These are phyloP conservation scores for Oryzias celebensis DNA, from an alignment of 2,113 vertebrate species.

Conservation along the genomic window DNA sequence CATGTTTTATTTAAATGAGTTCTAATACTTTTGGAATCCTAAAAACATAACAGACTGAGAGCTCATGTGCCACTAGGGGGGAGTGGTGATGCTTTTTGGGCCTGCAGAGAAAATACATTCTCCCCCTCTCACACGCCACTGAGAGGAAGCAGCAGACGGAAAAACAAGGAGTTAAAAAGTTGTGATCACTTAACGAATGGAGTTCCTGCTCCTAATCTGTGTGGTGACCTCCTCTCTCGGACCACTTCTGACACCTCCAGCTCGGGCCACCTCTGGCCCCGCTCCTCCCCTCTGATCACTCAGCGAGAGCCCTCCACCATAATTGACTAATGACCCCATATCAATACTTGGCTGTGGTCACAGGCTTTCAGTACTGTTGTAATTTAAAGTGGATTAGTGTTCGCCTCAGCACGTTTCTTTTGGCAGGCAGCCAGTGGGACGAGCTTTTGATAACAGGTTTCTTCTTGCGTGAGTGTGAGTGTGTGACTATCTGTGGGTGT, in stretches of 20 bases:
- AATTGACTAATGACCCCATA: constrained; percentile 77
- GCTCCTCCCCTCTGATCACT: constrained; percentile 50
- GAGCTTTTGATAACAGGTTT: constrained; percentile 77
- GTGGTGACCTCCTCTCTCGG: constrained; percentile 43
- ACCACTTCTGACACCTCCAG: constrained; percentile 43
- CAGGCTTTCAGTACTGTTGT: constrained; percentile 74
- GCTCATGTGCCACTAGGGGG: constrained; percentile 75
- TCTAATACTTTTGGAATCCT: constrained; percentile 44
- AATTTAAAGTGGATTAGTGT: constrained; percentile 79
- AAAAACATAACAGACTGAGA: constrained; percentile 23
- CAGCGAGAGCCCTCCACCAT: constrained; percentile 53
- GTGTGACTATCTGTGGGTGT: constrained; percentile 29
- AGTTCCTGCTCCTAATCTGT: constrained; percentile 40
- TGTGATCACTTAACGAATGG: constrained; percentile 26
- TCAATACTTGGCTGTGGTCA: constrained; percentile 77
- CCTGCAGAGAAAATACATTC: constrained; percentile 21
- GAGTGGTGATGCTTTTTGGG: constrained; percentile 65
- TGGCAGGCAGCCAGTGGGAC: constrained; percentile 76
- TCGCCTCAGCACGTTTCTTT: constrained; percentile 76
- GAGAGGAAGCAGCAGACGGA: not conserved
- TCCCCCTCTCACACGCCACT: constrained; percentile 11
- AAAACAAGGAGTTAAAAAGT: constrained; percentile 3
- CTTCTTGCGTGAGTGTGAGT: constrained; percentile 68
- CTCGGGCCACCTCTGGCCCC: constrained; percentile 53
- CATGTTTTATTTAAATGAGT: constrained; percentile 52